phyloP scores from a whole-genome alignment of 2,113 vertebrate genomes.

The Neotoma lepida region DNA sequence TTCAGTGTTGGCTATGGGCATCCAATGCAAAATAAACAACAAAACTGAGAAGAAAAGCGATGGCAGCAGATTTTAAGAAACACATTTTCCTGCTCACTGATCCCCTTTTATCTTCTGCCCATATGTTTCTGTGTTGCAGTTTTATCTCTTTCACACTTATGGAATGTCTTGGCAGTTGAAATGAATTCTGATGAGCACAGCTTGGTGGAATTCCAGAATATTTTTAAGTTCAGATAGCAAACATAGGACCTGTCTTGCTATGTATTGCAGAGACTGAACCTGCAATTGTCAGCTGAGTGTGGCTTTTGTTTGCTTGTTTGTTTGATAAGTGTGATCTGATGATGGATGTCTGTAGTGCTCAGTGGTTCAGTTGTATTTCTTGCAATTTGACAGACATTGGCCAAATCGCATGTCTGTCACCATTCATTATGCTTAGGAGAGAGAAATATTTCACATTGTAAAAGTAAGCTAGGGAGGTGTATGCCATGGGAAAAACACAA shows the following conservation, averaged over 20 bases:
- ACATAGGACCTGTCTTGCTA: conserved; percentile 9
- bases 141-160: conserved; percentile 72
- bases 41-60: conserved; percentile 79
- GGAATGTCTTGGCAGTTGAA: conserved; percentile 52
- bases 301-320: conserved; percentile 47
- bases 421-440: neutral
- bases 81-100: conserved; percentile 78
- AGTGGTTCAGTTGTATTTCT: conserved; percentile 18
- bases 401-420: neutral
- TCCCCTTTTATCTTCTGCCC: conserved; percentile 62
- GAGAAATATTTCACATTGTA: neutral
- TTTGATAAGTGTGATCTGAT: neutral
- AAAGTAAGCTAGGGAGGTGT: neutral
- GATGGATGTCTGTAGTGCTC: conserved; percentile 19
- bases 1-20: conserved; percentile 71
- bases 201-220: conserved; percentile 37
- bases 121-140: conserved; percentile 54
- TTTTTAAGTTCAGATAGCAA: conserved; percentile 59
- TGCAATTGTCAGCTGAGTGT: conserved; percentile 5
- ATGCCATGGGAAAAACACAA: neutral
- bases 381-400: neutral
- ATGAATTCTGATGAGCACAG: conserved; percentile 30
- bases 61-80: conserved; percentile 78
- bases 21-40: conserved; percentile 75
- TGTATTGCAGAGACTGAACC: conserved; percentile 19